A percentile compares a stretch with the other conserved stretches of the same genome.
phyloP scores from a whole-genome alignment of 2,113 vertebrate species.

The Acrocephalus arundinaceus region DNA sequence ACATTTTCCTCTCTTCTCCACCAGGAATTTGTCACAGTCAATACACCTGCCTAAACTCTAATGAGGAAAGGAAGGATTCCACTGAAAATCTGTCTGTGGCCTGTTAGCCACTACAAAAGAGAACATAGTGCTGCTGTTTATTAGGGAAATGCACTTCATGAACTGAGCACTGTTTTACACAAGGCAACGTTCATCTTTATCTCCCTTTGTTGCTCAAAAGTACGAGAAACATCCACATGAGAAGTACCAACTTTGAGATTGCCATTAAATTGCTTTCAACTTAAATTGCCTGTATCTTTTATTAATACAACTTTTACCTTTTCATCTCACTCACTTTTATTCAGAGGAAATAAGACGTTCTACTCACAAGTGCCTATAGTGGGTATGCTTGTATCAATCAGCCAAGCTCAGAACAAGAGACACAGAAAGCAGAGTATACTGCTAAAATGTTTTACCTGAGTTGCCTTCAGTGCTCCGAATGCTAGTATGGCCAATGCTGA shows the following conservation, averaged over 20 bases:
- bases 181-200: neutral
- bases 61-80: neutral
- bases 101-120: neutral
- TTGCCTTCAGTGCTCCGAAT: slow-evolving; percentile 33
- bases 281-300: neutral
- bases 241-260: neutral
- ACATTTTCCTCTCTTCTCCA: neutral
- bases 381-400: neutral
- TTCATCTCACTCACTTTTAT: neutral
- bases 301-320: neutral
- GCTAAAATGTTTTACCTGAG: slow-evolving; percentile 68
- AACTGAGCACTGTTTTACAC: neutral
- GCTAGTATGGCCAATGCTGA: slow-evolving; percentile 11
- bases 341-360: neutral
- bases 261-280: neutral
- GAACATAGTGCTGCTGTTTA: neutral
- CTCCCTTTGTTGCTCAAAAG: neutral
- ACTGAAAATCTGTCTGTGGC: neutral
- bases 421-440: neutral
- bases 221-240: neutral
- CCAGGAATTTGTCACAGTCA: neutral
- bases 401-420: neutral
- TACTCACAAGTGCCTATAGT: neutral
- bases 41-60: neutral
- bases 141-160: neutral